Conservation (phyloP, 2,797 vertebrate genomes). For the Syngnathus acus region DNA sequence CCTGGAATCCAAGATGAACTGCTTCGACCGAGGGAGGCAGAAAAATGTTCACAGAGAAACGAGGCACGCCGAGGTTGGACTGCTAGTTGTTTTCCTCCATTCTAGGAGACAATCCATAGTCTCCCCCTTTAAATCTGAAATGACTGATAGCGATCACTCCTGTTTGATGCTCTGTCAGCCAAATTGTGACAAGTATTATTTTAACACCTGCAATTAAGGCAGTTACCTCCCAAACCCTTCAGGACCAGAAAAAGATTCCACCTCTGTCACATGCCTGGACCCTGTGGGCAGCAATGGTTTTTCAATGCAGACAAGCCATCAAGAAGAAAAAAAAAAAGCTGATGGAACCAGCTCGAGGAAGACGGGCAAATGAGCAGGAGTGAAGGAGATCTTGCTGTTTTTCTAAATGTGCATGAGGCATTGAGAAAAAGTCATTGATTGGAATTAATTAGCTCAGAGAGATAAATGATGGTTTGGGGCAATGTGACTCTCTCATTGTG, state of each 20-base stretch:
- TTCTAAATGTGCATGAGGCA: conserved; percentile 50
- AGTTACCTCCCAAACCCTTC: conserved; percentile 28
- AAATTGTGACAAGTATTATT: conserved; percentile 44
- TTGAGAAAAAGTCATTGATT: conserved; percentile 64
- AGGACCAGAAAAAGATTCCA: conserved; percentile 27
- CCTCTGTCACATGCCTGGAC: conserved; percentile 36
- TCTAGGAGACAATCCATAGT: conserved; percentile 31
- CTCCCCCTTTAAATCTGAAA: conserved; percentile 21
- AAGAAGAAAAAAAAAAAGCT: conserved; percentile 23
- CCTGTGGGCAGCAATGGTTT: conserved; percentile 50
- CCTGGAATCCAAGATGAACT: conserved; percentile 51
- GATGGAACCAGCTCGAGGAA: conserved; percentile 44
- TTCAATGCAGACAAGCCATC: conserved; percentile 51
- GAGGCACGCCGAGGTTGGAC: conserved; percentile 16
- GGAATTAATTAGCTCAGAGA: conserved; percentile 62
- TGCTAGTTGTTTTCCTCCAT: conserved; percentile 17
- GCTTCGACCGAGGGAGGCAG: conserved; percentile 34
- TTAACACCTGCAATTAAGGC: conserved; percentile 53
- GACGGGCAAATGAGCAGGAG: conserved; percentile 44
- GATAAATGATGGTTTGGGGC: conserved; percentile 58
- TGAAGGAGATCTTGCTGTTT: conserved; percentile 61
- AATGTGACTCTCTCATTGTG: not conserved
- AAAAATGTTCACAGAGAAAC: conserved; percentile 24
- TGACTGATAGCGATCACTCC: conserved; percentile 34
- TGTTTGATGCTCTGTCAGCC: conserved; percentile 46